Percentiles rank a stretch among this genome's conserved stretches.
phyloP scores from a whole-genome alignment of 2,888 invertebrate genomes.

The Drosophila fulvimacula region DNA sequence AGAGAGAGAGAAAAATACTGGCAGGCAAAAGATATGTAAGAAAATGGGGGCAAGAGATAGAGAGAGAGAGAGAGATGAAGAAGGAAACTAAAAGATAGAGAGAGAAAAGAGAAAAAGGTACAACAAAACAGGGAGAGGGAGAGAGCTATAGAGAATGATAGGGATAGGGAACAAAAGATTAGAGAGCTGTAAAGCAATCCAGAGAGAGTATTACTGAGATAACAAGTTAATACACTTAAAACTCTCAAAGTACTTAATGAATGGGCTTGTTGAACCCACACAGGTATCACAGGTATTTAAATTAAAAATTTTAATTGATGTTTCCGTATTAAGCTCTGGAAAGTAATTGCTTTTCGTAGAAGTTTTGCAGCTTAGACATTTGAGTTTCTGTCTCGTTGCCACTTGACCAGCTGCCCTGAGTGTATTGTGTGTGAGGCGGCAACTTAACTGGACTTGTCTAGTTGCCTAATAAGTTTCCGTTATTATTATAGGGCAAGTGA shows the following conservation, averaged over 20 bases:
- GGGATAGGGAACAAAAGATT: too few relatives aligned
- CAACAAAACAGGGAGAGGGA: too few relatives aligned
- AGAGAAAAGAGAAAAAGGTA: too few relatives aligned
- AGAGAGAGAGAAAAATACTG: background rate
- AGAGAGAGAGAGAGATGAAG: background rate
- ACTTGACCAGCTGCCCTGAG: constrained; percentile 54
- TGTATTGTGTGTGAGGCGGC: constrained; percentile 11
- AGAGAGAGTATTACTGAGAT: too few relatives aligned
- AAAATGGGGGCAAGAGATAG: too few relatives aligned
- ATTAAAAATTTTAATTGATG: constrained; percentile 7
- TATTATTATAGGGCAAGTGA: constrained; percentile 66
- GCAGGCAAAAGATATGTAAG: too few relatives aligned
- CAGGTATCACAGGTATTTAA: background rate
- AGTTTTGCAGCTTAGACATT: constrained; percentile 3
- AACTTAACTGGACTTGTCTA: constrained; percentile 27
- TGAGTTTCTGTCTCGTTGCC: constrained; percentile 15
- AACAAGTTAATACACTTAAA: background rate
- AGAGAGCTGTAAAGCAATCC: too few relatives aligned
- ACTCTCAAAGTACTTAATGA: background rate
- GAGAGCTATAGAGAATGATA: too few relatives aligned
- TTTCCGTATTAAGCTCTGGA: constrained; percentile 1
- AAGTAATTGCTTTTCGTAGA: background rate
- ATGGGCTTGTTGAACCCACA: background rate
- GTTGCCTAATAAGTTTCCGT: constrained; percentile 71
- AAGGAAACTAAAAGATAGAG: too few relatives aligned